Percentiles rank a stretch among this genome's conserved stretches.
These are phyloP conservation scores for Heliconius eleuchia DNA, from an alignment of 1,140 invertebrate species.

Conservation along the genomic window DNA sequence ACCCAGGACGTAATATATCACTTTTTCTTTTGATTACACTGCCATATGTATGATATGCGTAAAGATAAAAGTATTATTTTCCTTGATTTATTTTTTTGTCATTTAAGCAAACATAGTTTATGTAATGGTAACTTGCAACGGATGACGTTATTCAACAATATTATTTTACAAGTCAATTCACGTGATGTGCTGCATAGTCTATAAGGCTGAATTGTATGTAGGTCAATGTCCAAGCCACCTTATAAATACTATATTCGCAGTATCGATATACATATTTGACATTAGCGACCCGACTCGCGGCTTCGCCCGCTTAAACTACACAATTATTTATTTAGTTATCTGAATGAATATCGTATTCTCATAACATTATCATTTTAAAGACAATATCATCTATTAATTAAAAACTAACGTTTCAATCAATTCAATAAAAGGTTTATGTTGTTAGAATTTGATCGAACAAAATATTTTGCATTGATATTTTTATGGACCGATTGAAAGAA, in stretches of 20 bases:
- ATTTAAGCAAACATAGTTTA: slow-evolving; percentile 8
- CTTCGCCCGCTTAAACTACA: too few relatives aligned
- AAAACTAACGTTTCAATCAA: too few relatives aligned
- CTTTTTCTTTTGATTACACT: neutral
- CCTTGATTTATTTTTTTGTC: neutral
- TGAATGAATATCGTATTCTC: too few relatives aligned
- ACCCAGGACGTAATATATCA: too few relatives aligned
- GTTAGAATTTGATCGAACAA: too few relatives aligned
- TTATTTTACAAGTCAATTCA: slow-evolving; percentile 66
- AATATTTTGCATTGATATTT: too few relatives aligned
- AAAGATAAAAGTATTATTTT: neutral
- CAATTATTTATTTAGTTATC: too few relatives aligned
- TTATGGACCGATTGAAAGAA: too few relatives aligned
- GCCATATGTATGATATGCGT: neutral
- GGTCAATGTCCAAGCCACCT: slow-evolving; percentile 64
- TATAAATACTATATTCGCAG: neutral
- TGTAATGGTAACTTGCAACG: slow-evolving; percentile 20
- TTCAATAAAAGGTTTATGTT: too few relatives aligned
- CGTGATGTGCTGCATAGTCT: slow-evolving; percentile 63
- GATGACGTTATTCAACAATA: slow-evolving; percentile 49
- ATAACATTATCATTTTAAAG: too few relatives aligned
- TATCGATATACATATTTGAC: neutral
- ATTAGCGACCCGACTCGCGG: too few relatives aligned
- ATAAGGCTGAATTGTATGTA: slow-evolving; percentile 55
- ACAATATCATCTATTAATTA: too few relatives aligned